These are phyloP conservation scores for Lipophrys pholis DNA, from an alignment of 2,113 vertebrate species.

Conservation along the genomic window DNA sequence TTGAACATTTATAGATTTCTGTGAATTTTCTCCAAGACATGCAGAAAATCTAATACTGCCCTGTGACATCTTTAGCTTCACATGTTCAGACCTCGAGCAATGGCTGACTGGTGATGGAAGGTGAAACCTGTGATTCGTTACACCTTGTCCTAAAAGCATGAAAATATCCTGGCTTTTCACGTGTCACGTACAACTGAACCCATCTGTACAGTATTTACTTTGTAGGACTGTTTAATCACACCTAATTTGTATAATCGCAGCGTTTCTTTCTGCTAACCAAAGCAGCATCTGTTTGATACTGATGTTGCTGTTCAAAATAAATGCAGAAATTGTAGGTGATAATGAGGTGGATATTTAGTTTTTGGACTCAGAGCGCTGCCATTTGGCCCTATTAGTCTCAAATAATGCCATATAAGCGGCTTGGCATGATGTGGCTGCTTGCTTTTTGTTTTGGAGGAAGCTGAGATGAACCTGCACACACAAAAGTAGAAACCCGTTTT, in stretches of 20 bases:
- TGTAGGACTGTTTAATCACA: neutral
- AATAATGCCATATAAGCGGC: conserved; percentile 1
- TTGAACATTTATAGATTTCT: neutral
- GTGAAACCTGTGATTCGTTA: neutral
- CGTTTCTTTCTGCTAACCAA: conserved; percentile 15
- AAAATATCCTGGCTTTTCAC: neutral
- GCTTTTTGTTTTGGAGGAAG: neutral
- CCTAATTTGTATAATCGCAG: conserved; percentile 5
- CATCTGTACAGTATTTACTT: conserved; percentile 12
- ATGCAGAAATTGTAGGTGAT: conserved; percentile 16
- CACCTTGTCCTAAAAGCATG: neutral
- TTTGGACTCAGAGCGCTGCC: neutral
- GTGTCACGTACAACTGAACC: neutral
- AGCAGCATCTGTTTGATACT: conserved; percentile 30
- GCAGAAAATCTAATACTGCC: neutral
- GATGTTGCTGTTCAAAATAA: conserved; percentile 3
- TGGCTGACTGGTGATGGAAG: neutral
- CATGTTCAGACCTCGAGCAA: neutral
- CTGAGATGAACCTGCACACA: conserved; percentile 3
- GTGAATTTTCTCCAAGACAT: neutral
- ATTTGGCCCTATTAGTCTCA: conserved; percentile 16
- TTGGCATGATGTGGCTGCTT: conserved; percentile 17
- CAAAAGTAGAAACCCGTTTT: conserved; percentile 7
- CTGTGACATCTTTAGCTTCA: neutral
- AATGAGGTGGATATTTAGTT: conserved; percentile 11